Percentiles rank a stretch among this genome's conserved stretches.
These are phyloP conservation scores for Torymus auratus DNA, from an alignment of 2,888 invertebrate genomes.

Conservation along the genomic window DNA sequence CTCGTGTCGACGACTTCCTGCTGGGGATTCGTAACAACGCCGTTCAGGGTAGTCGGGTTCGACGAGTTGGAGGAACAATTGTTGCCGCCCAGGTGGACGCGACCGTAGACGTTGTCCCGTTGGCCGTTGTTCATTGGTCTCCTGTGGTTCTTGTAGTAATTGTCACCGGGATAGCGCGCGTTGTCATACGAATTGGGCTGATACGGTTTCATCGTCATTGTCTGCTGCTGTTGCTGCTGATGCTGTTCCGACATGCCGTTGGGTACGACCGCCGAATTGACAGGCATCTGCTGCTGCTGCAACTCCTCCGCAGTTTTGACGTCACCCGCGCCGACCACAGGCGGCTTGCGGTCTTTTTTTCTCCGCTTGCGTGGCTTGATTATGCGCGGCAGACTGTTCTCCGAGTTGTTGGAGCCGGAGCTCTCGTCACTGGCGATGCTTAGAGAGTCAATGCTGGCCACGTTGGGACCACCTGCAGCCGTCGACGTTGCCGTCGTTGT, in stretches of 20 bases:
- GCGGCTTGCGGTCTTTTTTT: constrained; percentile 91
- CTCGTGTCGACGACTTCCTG: constrained; percentile 79
- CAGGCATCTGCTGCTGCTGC: constrained; percentile 54
- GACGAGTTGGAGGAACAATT: constrained; percentile 67
- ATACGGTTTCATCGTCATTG: constrained; percentile 29
- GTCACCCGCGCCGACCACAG: constrained; percentile 71
- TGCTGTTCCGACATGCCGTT: constrained; percentile 46
- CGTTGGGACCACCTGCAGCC: constrained; percentile 70
- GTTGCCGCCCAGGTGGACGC: constrained; percentile 78
- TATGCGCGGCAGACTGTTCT: constrained; percentile 89
- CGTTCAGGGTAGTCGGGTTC: constrained; percentile 14
- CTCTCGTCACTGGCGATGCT: constrained; percentile 89
- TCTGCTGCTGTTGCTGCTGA: constrained; percentile 57
- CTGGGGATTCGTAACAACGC: constrained; percentile 65
- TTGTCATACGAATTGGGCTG: constrained; percentile 46
- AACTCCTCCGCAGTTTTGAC: constrained; percentile 66
- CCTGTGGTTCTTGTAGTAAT: constrained; percentile 56
- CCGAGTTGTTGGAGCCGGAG: constrained; percentile 82
- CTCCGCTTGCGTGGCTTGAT: constrained; percentile 93
- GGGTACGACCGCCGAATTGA: not conserved
- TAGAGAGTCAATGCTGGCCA: constrained; percentile 82
- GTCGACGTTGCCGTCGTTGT: constrained; percentile 65
- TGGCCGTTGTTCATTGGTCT: not conserved
- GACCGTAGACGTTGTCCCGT: constrained; percentile 62
- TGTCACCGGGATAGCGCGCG: constrained; percentile 57